phyloP scores from a whole-genome alignment of 2,797 vertebrate genomes.

The Trichosurus vulpecula region DNA sequence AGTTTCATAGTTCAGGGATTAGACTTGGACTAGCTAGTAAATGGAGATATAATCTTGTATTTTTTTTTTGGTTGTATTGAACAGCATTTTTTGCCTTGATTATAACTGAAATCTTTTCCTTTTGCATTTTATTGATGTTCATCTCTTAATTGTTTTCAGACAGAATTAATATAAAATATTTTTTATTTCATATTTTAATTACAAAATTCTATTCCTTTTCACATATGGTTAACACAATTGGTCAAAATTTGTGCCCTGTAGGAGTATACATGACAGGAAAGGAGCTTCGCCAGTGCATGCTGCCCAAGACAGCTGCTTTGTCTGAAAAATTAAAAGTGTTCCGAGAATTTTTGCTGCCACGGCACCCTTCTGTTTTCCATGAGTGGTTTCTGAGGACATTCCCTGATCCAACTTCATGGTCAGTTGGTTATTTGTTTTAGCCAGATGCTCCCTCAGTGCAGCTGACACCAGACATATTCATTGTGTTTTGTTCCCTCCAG shows the following conservation, averaged over 20 bases:
- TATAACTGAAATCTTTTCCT: conserved; percentile 18
- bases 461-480: neutral
- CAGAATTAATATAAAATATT: conserved; percentile 40
- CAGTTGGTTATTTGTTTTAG: conserved; percentile 56
- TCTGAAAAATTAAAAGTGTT: conserved; percentile 94
- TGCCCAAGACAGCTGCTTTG: conserved; percentile 92
- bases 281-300: conserved; percentile 94
- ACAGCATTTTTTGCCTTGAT: neutral
- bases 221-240: conserved; percentile 27
- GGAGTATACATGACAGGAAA: conserved; percentile 95
- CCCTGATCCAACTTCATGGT: conserved; percentile 97
- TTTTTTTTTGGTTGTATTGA: conserved; percentile 29
- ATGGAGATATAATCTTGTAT: neutral
- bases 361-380: conserved; percentile 94
- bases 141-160: neutral
- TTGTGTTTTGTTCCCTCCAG: conserved; percentile 79
- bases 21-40: conserved; percentile 13
- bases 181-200: conserved; percentile 27
- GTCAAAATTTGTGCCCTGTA: conserved; percentile 76
- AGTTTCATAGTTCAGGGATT: conserved; percentile 34
- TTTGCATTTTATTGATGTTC: conserved; percentile 42
- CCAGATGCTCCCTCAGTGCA: neutral
- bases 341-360: conserved; percentile 92
- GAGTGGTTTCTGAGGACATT: conserved; percentile 98
- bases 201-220: conserved; percentile 1